Conservation (phyloP, 2,888 invertebrate genomes). For the Venustoraphidia nigricollis region DNA sequence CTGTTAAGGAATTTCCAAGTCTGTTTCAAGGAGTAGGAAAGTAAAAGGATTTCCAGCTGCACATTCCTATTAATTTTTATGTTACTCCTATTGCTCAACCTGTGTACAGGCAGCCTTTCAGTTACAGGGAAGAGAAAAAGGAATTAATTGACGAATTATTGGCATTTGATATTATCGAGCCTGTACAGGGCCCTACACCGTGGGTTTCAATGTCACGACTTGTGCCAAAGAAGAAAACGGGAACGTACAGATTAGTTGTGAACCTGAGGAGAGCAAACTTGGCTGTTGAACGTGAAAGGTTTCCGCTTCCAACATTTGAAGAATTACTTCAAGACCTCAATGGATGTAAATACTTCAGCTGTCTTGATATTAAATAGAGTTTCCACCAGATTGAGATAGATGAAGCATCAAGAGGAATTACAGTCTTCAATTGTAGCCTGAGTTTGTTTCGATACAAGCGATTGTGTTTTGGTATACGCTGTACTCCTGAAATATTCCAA, state of each 20-base stretch:
- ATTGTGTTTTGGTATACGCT: no score
- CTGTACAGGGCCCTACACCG: conserved; percentile 10
- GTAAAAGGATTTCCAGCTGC: conserved; percentile 4
- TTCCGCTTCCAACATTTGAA: not conserved
- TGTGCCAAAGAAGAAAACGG: conserved; percentile 12
- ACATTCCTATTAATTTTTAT: conserved; percentile 4
- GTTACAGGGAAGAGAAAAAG: conserved; percentile 6
- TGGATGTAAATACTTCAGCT: no score
- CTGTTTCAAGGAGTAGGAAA: conserved; percentile 7
- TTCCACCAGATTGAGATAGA: no score
- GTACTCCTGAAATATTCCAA: no score
- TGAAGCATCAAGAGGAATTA: no score
- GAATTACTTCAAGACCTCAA: not conserved
- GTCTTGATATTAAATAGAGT: no score
- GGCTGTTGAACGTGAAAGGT: conserved; percentile 10
- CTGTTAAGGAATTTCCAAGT: conserved; percentile 1
- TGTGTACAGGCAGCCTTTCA: conserved; percentile 7
- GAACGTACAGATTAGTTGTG: conserved; percentile 13
- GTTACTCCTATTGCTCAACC: conserved; percentile 9
- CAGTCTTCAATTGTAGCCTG: no score
- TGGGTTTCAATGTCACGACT: conserved; percentile 14
- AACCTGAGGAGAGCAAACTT: conserved; percentile 14
- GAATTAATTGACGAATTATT: conserved; percentile 7
- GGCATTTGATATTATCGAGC: conserved; percentile 9
- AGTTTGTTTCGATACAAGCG: no score